These are phyloP conservation scores for Merluccius polli DNA, from an alignment of 2,797 vertebrate genomes.

Conservation along the genomic window DNA sequence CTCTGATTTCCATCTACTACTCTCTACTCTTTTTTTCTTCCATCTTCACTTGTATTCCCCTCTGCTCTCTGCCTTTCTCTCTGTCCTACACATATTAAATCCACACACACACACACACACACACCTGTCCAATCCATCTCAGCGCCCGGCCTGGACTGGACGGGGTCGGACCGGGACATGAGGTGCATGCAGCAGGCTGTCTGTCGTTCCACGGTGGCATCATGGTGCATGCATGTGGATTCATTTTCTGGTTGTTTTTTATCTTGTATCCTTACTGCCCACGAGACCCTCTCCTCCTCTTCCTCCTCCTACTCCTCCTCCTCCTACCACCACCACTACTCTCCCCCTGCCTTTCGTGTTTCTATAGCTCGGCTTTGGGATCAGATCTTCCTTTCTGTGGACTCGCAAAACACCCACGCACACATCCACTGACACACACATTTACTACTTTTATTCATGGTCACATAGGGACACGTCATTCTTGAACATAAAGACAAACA, in stretches of 20 bases:
- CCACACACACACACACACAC: not conserved
- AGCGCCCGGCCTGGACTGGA: conserved; percentile 40
- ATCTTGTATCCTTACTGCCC: not conserved
- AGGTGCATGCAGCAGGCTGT: conserved; percentile 58
- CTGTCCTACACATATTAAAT: not conserved
- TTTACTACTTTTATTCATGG: too few relatives aligned
- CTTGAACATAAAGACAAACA: too few relatives aligned
- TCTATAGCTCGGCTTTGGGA: not conserved
- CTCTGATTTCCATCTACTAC: not conserved
- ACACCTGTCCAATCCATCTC: conserved; percentile 13
- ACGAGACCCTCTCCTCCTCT: not conserved
- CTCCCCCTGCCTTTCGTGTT: not conserved
- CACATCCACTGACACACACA: not conserved
- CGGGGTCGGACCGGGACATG: conserved; percentile 40
- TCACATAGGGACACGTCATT: too few relatives aligned
- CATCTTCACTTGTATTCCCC: not conserved
- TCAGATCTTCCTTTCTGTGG: not conserved
- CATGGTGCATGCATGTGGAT: not conserved
- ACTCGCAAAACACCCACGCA: not conserved
- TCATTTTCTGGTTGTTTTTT: not conserved
- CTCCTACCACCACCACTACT: not conserved
- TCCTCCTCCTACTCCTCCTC: not conserved
- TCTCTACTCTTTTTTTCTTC: not conserved
- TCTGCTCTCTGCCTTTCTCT: not conserved
- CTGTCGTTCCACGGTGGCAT: conserved; percentile 44